Percentiles rank a stretch among this genome's conserved stretches.
Conservation (phyloP, 2,113 vertebrate genomes). For the Thymallus thymallus region DNA sequence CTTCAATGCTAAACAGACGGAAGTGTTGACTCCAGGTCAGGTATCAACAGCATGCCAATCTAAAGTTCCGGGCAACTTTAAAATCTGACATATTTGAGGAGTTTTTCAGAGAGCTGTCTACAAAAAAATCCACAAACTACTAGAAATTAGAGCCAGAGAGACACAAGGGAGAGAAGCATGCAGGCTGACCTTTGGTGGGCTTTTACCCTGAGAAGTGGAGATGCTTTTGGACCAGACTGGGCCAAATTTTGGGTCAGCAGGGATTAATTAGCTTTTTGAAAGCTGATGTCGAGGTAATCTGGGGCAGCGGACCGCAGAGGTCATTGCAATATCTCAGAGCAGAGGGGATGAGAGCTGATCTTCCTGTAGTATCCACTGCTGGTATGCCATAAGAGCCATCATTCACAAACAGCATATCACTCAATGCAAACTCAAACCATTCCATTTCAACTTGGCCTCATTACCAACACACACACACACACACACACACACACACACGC, state of each 20-base stretch:
- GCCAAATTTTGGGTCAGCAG: slow-evolving; percentile 69
- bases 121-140: slow-evolving; percentile 18
- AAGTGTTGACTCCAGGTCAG: neutral
- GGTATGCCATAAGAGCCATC: slow-evolving; percentile 33
- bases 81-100: slow-evolving; percentile 19
- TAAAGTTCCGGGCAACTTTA: neutral
- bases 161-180: slow-evolving; percentile 8
- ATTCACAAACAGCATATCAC: slow-evolving; percentile 43
- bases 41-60: neutral
- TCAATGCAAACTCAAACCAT: slow-evolving; percentile 24
- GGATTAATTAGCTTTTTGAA: slow-evolving; percentile 80
- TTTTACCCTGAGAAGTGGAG: slow-evolving; percentile 50
- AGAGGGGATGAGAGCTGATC: slow-evolving; percentile 51
- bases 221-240: slow-evolving; percentile 59
- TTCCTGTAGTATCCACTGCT: slow-evolving; percentile 40
- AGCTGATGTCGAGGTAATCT: slow-evolving; percentile 77
- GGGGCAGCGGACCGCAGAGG: slow-evolving; percentile 63
- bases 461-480: too few relatives aligned
- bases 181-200: slow-evolving; percentile 48
- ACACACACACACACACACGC: too few relatives aligned
- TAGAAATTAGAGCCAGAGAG: slow-evolving; percentile 25
- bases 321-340: slow-evolving; percentile 70
- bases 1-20: too few relatives aligned
- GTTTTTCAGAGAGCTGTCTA: slow-evolving; percentile 25
- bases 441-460: too few relatives aligned